Evolutionary conservation across 2,113 vertebrate genomes (phyloP).

Genomic region (Hippocampus comes): DNA sequence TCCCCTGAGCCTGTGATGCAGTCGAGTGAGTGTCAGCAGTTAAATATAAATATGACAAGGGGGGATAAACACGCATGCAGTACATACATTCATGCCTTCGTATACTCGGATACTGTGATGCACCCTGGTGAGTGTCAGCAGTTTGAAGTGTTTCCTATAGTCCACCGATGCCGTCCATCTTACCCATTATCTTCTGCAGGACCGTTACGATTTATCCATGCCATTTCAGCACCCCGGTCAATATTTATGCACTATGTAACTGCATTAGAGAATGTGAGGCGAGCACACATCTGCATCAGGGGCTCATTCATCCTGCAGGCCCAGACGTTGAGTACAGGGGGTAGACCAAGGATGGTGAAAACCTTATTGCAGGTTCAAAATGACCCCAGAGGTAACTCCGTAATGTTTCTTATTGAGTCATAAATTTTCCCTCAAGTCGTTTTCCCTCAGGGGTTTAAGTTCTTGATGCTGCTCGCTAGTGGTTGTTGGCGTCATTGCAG

Average conservation of each 20-base stretch:
- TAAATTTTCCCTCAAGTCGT: constrained; percentile 34
- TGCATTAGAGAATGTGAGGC: constrained; percentile 54
- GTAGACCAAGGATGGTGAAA: constrained; percentile 26
- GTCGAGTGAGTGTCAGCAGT: constrained; percentile 32
- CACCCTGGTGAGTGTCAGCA: constrained; percentile 36
- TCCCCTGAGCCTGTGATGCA: neutral
- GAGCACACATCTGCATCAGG: constrained; percentile 33
- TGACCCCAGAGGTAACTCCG: neutral
- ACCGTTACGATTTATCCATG: constrained; percentile 59
- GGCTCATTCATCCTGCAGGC: constrained; percentile 36
- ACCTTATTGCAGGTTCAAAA: neutral
- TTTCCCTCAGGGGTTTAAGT: no score
- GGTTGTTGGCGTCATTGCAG: constrained; percentile 44
- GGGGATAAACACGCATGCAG: neutral
- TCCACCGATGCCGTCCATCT: constrained; percentile 19
- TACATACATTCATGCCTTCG: neutral
- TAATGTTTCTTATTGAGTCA: constrained; percentile 14
- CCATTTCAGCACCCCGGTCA: constrained; percentile 47
- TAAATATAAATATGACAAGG: neutral
- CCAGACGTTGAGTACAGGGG: constrained; percentile 17
- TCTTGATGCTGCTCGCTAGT: constrained; percentile 54
- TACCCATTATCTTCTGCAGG: constrained; percentile 33
- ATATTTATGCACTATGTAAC: constrained; percentile 69
- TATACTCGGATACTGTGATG: neutral
- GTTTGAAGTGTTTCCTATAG: constrained; percentile 45